phyloP scores from a whole-genome alignment of 2,797 vertebrate genomes.

The Zonotrichia albicollis region DNA sequence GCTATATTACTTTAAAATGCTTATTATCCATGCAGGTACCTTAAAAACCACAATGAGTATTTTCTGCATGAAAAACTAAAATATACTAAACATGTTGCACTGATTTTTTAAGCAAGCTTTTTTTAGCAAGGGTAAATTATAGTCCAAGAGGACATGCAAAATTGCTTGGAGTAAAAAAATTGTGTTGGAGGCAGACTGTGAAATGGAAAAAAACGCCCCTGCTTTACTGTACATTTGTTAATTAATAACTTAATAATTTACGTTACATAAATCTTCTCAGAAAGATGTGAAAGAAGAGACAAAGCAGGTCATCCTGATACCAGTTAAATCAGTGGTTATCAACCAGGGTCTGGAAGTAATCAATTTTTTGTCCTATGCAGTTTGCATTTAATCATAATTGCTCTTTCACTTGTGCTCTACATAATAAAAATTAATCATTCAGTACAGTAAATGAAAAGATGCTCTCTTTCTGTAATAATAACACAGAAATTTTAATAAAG shows the following conservation, averaged over 20 bases:
- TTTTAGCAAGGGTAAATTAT: background rate
- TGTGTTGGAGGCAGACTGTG: background rate
- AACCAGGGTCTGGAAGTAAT: constrained; percentile 25
- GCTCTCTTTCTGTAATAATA: constrained; percentile 18
- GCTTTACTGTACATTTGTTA: constrained; percentile 29
- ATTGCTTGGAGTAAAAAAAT: constrained; percentile 6
- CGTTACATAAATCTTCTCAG: constrained; percentile 3
- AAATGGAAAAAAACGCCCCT: background rate
- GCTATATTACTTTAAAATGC: background rate
- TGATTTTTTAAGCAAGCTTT: background rate
- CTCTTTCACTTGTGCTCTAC: constrained; percentile 23
- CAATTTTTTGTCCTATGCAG: constrained; percentile 62
- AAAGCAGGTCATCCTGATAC: constrained; percentile 29
- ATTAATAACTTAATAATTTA: constrained; percentile 64
- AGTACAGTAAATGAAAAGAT: constrained; percentile 28
- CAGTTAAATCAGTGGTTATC: constrained; percentile 51
- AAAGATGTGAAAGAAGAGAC: background rate
- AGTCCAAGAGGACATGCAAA: constrained; percentile 3
- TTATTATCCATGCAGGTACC: background rate
- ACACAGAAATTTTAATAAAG: constrained; percentile 7
- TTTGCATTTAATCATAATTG: constrained; percentile 56
- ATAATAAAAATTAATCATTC: constrained; percentile 54
- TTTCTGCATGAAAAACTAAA: background rate
- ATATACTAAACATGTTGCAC: background rate
- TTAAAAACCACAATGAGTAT: background rate